Evolutionary conservation across 2,113 vertebrate species (phyloP).

Genomic region (Callorhinus ursinus): DNA sequence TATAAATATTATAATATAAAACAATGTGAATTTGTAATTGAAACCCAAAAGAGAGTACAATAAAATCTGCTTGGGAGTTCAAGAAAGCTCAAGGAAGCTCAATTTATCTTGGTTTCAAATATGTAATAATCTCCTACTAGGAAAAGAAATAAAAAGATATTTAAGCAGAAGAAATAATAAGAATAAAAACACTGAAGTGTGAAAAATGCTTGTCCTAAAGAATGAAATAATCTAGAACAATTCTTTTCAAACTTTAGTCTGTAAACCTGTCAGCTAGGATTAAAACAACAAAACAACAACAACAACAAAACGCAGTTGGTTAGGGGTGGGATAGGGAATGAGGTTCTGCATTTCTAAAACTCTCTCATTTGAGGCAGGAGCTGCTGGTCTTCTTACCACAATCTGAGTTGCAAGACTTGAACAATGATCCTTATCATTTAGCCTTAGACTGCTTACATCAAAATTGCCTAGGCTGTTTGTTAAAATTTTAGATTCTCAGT

Average conservation of each 20-base stretch:
- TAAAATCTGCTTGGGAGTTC: neutral
- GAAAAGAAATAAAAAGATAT: neutral
- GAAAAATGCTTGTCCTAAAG: neutral
- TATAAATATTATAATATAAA: neutral
- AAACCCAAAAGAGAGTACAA: neutral
- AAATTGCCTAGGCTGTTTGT: neutral
- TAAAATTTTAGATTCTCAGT: neutral
- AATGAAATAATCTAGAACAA: neutral
- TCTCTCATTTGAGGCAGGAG: neutral
- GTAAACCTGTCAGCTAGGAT: neutral
- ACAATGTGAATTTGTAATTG: neutral
- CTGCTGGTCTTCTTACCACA: neutral
- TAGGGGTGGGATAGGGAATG: neutral
- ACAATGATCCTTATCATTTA: neutral
- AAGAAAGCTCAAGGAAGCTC: neutral
- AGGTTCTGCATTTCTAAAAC: neutral
- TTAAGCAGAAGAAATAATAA: slow-evolving; percentile 10
- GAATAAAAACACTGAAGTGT: neutral
- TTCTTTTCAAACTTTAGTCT: neutral
- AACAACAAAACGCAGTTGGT: neutral
- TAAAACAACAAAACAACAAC: neutral
- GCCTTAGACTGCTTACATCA: neutral
- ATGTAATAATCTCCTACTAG: neutral
- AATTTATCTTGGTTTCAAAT: neutral
- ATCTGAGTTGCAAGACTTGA: neutral